These are phyloP conservation scores for Falco rusticolus DNA, from an alignment of 2,797 vertebrate genomes.

Conservation along the genomic window DNA sequence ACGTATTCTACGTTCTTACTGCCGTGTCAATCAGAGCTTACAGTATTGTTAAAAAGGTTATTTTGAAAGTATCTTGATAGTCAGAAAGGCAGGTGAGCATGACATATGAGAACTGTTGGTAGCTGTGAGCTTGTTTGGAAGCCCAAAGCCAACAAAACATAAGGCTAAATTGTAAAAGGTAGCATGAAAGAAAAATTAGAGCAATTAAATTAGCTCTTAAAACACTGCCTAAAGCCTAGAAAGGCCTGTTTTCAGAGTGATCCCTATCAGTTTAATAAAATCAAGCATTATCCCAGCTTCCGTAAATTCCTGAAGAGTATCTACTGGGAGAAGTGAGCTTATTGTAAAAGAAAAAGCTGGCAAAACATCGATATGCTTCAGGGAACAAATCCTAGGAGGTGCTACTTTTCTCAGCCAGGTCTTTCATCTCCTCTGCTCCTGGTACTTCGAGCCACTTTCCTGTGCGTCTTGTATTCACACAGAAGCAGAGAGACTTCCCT, in stretches of 20 bases:
- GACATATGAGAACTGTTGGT: not conserved
- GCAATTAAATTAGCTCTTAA: not conserved
- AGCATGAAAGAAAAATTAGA: not conserved
- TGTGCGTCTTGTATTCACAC: not conserved
- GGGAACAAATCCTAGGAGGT: not conserved
- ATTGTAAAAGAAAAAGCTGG: not conserved
- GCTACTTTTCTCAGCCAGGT: not conserved
- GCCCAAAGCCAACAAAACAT: not conserved
- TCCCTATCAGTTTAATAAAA: slow-evolving; percentile 17
- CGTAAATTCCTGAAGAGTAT: not conserved
- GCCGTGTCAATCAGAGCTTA: not conserved
- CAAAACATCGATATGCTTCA: not conserved
- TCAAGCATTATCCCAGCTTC: not conserved
- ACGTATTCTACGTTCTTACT: not conserved
- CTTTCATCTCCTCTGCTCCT: not conserved
- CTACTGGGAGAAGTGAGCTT: not conserved
- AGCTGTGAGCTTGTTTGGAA: not conserved
- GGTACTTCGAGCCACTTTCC: not conserved
- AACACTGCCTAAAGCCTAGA: not conserved
- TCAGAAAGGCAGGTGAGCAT: not conserved
- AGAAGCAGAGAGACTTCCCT: not conserved
- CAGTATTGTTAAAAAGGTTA: not conserved
- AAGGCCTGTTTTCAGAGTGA: not conserved
- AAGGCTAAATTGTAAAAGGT: not conserved
- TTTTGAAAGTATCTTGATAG: not conserved